Percentiles rank a stretch among this genome's conserved stretches.
phyloP scores from a whole-genome alignment of 2,888 invertebrate species.

The Calameuta pallipes region DNA sequence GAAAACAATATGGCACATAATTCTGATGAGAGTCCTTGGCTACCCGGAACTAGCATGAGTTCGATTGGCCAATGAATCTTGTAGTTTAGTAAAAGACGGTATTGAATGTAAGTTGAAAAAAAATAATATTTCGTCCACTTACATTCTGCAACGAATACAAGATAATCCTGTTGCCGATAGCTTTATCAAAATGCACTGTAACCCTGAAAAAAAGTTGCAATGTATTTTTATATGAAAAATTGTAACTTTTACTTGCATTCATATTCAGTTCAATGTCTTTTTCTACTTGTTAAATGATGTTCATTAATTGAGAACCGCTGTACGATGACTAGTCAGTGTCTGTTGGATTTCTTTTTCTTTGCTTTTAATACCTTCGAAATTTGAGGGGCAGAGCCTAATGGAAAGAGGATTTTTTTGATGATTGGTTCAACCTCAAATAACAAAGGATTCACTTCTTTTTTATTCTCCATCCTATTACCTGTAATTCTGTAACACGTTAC shows the following conservation, averaged over 20 bases:
- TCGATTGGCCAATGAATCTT: neutral
- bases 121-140: neutral
- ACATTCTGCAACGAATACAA: neutral
- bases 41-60: neutral
- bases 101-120: neutral
- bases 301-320: neutral
- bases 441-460: neutral
- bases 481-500: neutral
- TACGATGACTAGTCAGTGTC: neutral
- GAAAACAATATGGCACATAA: neutral
- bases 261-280: neutral
- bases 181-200: neutral
- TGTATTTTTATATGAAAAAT: neutral
- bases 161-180: neutral
- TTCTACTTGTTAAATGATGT: neutral
- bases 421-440: neutral
- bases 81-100: neutral
- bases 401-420: neutral
- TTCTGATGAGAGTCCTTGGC: neutral
- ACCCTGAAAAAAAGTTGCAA: neutral
- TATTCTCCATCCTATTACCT: neutral
- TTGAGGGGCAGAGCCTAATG: neutral
- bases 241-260: neutral
- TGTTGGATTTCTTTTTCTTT: neutral
- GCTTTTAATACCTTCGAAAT: neutral